Percentiles rank a stretch among this genome's conserved stretches.
Evolutionary conservation across 2,888 invertebrate species (phyloP).

Genomic region (Cryptocheilus praepositus): DNA sequence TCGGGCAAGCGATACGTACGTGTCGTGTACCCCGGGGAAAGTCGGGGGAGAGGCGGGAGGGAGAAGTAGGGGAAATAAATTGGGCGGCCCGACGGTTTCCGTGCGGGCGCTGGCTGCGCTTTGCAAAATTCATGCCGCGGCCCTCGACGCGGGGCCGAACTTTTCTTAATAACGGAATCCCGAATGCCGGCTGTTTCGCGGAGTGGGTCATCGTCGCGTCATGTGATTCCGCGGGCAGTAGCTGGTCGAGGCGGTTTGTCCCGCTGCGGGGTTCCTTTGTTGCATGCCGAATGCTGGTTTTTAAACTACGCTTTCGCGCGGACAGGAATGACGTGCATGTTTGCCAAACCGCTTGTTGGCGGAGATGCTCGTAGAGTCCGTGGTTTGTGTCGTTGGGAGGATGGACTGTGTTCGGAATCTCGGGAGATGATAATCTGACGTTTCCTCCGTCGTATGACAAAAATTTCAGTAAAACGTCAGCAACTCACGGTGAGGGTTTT

Average conservation of each 20-base stretch:
- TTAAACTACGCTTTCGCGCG: too few species aligned
- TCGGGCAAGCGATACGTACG: background rate
- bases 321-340: too few species aligned
- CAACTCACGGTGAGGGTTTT: too few species aligned
- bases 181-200: constrained; percentile 43
- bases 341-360: too few species aligned
- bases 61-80: constrained; percentile 49
- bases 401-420: too few species aligned
- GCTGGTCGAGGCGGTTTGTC: constrained; percentile 10
- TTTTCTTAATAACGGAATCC: constrained; percentile 51
- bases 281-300: too few species aligned
- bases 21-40: too few species aligned
- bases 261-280: constrained; percentile 11
- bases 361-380: too few species aligned
- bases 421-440: too few species aligned
- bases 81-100: constrained; percentile 34
- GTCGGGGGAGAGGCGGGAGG: constrained; percentile 1
- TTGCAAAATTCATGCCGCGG: constrained; percentile 46
- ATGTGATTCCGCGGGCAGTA: constrained; percentile 34
- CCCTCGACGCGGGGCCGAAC: constrained; percentile 25
- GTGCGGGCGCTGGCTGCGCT: constrained; percentile 18
- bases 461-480: too few species aligned
- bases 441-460: too few species aligned
- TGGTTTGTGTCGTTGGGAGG: too few species aligned
- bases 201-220: constrained; percentile 45